Conservation (phyloP, 2,113 vertebrate genomes). For the Myodes glareolus region DNA sequence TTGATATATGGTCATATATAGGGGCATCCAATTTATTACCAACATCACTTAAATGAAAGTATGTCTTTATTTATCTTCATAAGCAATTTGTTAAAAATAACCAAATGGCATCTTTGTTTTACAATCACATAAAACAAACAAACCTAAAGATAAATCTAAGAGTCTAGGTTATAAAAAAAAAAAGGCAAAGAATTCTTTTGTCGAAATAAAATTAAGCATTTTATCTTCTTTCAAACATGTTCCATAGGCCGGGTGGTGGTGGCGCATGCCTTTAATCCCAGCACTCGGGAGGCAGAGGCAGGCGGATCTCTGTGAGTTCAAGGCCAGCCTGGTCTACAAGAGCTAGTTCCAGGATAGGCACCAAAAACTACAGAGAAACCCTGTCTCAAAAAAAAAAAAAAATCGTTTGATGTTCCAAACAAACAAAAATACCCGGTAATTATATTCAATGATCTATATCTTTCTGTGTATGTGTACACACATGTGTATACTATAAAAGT, state of each 20-base stretch:
- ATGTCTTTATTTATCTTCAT: constrained; percentile 24
- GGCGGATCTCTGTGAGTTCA: too few species aligned
- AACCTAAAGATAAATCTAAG: constrained; percentile 37
- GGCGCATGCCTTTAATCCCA: too few species aligned
- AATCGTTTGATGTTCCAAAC: constrained; percentile 2
- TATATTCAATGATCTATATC: background rate
- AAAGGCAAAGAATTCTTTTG: background rate
- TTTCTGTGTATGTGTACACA: background rate
- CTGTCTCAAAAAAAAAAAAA: too few species aligned
- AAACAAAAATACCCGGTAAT: background rate
- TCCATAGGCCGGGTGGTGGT: too few species aligned
- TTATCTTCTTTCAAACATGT: constrained; percentile 3
- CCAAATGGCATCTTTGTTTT: constrained; percentile 15
- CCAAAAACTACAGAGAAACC: too few species aligned
- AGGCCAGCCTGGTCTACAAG: too few species aligned
- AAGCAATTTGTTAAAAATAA: constrained; percentile 14
- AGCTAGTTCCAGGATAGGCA: too few species aligned
- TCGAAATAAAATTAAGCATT: constrained; percentile 7
- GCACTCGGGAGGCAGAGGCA: too few species aligned
- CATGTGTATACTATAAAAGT: background rate
- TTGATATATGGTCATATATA: background rate
- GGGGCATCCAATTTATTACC: background rate
- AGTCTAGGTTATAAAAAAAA: background rate
- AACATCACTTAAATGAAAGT: background rate
- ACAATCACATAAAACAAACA: background rate